phyloP scores from a whole-genome alignment of 2,113 vertebrate species.

The Epinephelus cyanopodus region DNA sequence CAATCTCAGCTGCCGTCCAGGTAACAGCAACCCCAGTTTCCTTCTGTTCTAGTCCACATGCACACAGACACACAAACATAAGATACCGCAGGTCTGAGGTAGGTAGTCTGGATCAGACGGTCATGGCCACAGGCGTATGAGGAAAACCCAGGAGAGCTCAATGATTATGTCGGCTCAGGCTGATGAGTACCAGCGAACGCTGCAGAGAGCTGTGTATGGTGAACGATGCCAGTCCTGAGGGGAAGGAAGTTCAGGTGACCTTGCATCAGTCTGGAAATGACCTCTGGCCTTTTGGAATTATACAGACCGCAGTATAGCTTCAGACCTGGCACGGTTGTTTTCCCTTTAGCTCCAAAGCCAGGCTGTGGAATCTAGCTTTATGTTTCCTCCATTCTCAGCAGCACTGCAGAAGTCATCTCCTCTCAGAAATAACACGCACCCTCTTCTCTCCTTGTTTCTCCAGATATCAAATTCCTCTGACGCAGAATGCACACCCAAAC shows the following conservation, averaged over 20 bases:
- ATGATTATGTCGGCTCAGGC: slow-evolving; percentile 48
- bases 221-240: slow-evolving; percentile 62
- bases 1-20: slow-evolving; percentile 75
- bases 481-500: slow-evolving; percentile 90
- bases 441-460: slow-evolving; percentile 70
- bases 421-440: slow-evolving; percentile 22
- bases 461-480: slow-evolving; percentile 91
- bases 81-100: neutral
- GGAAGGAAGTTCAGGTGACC: slow-evolving; percentile 75
- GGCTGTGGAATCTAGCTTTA: slow-evolving; percentile 9
- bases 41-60: neutral
- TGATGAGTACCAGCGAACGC: slow-evolving; percentile 71
- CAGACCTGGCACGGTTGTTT: slow-evolving; percentile 45
- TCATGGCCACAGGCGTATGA: slow-evolving; percentile 45
- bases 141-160: slow-evolving; percentile 43
- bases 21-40: slow-evolving; percentile 39
- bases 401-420: slow-evolving; percentile 24
- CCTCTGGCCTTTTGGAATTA: slow-evolving; percentile 73
- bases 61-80: slow-evolving; percentile 1
- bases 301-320: slow-evolving; percentile 45
- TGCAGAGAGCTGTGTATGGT: slow-evolving; percentile 25
- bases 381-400: slow-evolving; percentile 18
- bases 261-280: slow-evolving; percentile 72
- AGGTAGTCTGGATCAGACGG: slow-evolving; percentile 20
- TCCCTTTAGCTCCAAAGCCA: slow-evolving; percentile 9